phyloP scores from a whole-genome alignment of 2,113 vertebrate species.

The Chamaea fasciata region DNA sequence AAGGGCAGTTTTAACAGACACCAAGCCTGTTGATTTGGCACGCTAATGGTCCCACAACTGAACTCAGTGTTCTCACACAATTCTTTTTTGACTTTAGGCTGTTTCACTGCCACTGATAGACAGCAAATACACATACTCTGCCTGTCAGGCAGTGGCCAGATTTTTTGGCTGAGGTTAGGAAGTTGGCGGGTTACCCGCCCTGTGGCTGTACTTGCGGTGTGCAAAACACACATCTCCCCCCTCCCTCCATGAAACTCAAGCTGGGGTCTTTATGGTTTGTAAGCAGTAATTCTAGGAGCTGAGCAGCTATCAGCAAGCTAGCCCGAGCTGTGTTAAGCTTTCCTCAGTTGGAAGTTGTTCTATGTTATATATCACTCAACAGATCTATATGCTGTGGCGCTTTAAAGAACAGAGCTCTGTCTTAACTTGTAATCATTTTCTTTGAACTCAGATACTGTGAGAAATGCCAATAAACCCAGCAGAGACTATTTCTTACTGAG shows the following conservation, averaged over 20 bases:
- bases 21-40: background rate
- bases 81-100: background rate
- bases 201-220: constrained; percentile 17
- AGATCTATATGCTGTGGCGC: constrained; percentile 63
- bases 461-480: constrained; percentile 74
- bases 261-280: constrained; percentile 60
- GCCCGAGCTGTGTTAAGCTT: constrained; percentile 51
- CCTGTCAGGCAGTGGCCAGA: constrained; percentile 37
- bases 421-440: constrained; percentile 76
- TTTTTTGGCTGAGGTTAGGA: constrained; percentile 43
- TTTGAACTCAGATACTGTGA: constrained; percentile 74
- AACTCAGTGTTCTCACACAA: background rate
- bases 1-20: constrained; percentile 34
- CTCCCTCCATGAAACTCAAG: constrained; percentile 48
- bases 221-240: background rate
- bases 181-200: constrained; percentile 2
- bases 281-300: constrained; percentile 67
- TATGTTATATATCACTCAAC: constrained; percentile 63
- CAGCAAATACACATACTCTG: background rate
- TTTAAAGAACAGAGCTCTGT: constrained; percentile 69
- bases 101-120: background rate
- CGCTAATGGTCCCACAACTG: background rate
- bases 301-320: constrained; percentile 60
- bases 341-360: constrained; percentile 64
- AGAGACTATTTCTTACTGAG: constrained; percentile 67